Conservation (phyloP, 2,888 invertebrate species). For the Listrodromus nycthemerus region DNA sequence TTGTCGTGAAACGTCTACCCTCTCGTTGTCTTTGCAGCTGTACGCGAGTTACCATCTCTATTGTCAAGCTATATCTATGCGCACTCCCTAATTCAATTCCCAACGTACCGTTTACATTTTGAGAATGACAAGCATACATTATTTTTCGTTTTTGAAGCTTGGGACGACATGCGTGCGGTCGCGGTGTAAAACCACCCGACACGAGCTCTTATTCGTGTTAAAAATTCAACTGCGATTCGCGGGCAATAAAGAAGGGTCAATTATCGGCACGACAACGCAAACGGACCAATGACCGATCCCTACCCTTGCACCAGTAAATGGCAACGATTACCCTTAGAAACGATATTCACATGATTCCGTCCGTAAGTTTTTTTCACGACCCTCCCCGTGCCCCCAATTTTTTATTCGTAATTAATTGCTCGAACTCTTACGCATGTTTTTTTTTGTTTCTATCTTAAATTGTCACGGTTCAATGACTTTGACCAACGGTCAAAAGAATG, state of each 20-base stretch:
- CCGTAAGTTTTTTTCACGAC: too few species aligned
- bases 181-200: constrained; percentile 2
- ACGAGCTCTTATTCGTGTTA: background rate
- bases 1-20: background rate
- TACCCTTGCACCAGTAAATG: background rate
- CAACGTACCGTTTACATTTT: background rate
- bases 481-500: background rate
- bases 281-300: background rate
- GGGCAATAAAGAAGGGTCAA: background rate
- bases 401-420: too few species aligned
- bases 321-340: background rate
- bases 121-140: constrained; percentile 13
- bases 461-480: background rate
- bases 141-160: background rate
- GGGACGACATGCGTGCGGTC: background rate
- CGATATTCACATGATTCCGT: background rate
- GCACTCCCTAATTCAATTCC: background rate
- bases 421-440: too few species aligned
- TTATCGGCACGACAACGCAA: constrained; percentile 4
- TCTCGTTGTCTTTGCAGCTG: background rate
- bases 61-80: background rate
- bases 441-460: too few species aligned
- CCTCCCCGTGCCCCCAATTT: too few species aligned
- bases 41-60: background rate
- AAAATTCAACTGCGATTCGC: constrained; percentile 11